phyloP scores from a whole-genome alignment of 2,797 vertebrate species.

The Iguana delicatissima region DNA sequence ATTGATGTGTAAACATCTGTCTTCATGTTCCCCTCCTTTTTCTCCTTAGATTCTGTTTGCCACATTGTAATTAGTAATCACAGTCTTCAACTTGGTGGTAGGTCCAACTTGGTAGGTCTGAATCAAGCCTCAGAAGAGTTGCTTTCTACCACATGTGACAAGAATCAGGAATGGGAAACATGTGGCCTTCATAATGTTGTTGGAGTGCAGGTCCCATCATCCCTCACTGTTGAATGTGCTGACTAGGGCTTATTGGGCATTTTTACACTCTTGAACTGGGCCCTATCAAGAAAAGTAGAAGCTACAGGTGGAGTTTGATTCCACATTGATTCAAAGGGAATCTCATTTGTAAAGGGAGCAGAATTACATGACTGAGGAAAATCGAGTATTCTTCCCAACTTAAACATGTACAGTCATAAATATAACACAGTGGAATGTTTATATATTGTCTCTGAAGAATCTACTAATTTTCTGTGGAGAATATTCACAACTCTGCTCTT shows the following conservation, averaged over 20 bases:
- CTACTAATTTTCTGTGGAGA: neutral
- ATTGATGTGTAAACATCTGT: neutral
- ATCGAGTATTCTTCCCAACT: neutral
- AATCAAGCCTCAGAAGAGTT: neutral
- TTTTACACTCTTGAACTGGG: no score
- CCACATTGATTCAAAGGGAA: neutral
- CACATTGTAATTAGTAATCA: neutral
- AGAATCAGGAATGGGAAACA: neutral
- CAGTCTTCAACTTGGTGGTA: neutral
- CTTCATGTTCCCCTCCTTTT: neutral
- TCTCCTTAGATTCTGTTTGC: neutral
- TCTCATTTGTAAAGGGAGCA: neutral
- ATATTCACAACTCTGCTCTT: neutral
- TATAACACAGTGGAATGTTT: neutral
- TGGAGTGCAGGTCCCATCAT: no score
- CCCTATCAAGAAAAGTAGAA: neutral
- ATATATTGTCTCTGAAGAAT: neutral
- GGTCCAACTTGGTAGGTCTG: neutral
- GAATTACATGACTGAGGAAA: neutral
- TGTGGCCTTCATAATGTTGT: no score
- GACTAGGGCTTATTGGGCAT: no score
- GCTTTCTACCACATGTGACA: neutral
- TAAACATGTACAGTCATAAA: neutral
- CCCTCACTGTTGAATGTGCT: no score
- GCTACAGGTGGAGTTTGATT: neutral